Percentiles rank a stretch among this genome's conserved stretches.
Conservation (phyloP, 2,113 vertebrate species). For the Mormyrus lacerda region DNA sequence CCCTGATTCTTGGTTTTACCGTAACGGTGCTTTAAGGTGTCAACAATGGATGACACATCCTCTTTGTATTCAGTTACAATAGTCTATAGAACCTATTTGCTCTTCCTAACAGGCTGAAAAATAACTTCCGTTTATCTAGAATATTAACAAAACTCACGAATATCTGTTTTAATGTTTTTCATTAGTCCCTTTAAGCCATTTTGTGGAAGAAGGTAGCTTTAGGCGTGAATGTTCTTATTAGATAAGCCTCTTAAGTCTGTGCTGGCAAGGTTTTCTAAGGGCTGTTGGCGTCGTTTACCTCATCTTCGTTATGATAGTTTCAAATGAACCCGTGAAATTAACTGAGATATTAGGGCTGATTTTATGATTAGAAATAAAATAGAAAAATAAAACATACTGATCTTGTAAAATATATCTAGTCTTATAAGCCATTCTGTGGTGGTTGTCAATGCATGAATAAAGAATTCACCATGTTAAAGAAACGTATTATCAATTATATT, state of each 20-base stretch:
- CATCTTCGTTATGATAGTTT: not conserved
- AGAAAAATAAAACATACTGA: not conserved
- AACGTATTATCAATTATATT: not conserved
- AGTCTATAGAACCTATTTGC: not conserved
- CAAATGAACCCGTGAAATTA: not conserved
- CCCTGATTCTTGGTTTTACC: not conserved
- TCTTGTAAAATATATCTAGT: not conserved
- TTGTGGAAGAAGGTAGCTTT: not conserved
- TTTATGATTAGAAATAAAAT: not conserved
- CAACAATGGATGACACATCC: slow-evolving; percentile 9
- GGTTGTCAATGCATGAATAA: not conserved
- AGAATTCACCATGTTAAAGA: not conserved
- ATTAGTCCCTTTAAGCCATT: not conserved
- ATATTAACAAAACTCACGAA: not conserved
- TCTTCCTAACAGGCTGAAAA: not conserved
- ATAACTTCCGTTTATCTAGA: not conserved
- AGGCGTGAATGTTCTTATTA: not conserved
- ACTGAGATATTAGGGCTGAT: not conserved
- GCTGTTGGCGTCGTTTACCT: not conserved
- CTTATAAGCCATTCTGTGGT: not conserved
- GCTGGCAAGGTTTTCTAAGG: not conserved
- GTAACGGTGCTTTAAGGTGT: not conserved
- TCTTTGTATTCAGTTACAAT: slow-evolving; percentile 2
- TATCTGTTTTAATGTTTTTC: not conserved
- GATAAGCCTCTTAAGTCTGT: slow-evolving; percentile 2